Evolutionary conservation across 2,888 invertebrate species (phyloP).

Genomic region (Hemistola chrysoprasaria): DNA sequence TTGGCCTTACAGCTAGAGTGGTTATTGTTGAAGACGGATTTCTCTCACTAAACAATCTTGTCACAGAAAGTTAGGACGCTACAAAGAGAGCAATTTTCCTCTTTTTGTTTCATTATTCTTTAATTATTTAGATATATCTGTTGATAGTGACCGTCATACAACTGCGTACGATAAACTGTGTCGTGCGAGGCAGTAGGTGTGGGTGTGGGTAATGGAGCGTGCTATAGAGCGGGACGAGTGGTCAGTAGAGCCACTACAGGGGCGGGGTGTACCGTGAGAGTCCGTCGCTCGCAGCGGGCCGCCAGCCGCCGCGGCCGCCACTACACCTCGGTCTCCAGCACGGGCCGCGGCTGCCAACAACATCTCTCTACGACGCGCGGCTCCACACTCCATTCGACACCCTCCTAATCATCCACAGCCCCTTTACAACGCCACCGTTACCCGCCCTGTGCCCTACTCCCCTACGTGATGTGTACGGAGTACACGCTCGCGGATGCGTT

Average conservation of each 20-base stretch:
- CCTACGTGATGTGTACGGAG: too few species aligned
- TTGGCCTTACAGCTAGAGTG: too few species aligned
- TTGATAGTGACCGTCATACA: neutral
- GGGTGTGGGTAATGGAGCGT: too few species aligned
- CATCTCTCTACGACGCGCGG: constrained; percentile 77
- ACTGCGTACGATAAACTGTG: constrained; percentile 5
- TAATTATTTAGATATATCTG: too few species aligned
- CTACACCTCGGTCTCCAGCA: constrained; percentile 81
- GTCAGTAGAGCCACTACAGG: constrained; percentile 25
- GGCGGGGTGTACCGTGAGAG: constrained; percentile 69
- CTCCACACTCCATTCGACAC: constrained; percentile 75
- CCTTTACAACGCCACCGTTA: constrained; percentile 36
- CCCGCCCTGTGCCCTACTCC: too few species aligned
- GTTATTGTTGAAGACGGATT: too few species aligned
- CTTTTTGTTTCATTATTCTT: too few species aligned
- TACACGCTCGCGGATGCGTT: too few species aligned
- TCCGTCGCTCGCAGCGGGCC: constrained; percentile 76
- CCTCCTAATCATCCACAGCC: constrained; percentile 53
- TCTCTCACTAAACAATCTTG: too few species aligned
- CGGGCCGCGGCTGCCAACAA: constrained; percentile 79
- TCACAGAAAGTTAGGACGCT: too few species aligned
- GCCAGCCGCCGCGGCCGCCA: constrained; percentile 78
- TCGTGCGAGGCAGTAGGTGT: too few species aligned
- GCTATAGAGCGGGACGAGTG: constrained; percentile 4
- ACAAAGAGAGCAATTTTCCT: too few species aligned